Conservation (phyloP, 2,888 invertebrate genomes). For the Eristalis tenax region DNA sequence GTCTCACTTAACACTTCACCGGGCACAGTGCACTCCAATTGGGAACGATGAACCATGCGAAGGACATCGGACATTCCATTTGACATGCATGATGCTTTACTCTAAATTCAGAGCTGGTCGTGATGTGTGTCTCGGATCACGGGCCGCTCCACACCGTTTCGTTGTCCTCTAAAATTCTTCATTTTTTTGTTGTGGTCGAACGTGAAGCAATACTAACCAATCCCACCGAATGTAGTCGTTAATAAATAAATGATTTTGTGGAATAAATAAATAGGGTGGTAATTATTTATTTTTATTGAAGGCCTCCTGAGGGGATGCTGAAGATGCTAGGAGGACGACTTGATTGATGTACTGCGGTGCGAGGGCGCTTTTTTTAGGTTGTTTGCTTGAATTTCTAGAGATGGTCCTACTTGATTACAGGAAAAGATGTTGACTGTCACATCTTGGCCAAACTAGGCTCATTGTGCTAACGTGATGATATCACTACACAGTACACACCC, state of each 20-base stretch:
- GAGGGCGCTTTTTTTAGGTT: no score
- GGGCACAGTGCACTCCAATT: constrained; percentile 8
- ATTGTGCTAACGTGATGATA: no score
- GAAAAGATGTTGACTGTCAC: no score
- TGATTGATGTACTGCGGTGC: no score
- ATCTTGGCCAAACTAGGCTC: no score
- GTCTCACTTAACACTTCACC: neutral
- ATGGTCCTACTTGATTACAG: no score
- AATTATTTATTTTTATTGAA: neutral
- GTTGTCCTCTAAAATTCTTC: constrained; percentile 13
- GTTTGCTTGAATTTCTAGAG: no score
- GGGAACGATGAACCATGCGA: constrained; percentile 5
- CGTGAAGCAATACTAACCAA: constrained; percentile 10
- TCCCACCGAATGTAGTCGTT: constrained; percentile 29
- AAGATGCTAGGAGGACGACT: no score
- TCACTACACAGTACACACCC: no score
- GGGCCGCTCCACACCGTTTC: neutral
- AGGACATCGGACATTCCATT: constrained; percentile 54
- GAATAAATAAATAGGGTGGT: neutral
- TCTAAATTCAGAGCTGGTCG: neutral
- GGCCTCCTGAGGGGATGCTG: no score
- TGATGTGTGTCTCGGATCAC: neutral
- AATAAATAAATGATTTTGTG: neutral
- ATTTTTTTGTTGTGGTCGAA: neutral
- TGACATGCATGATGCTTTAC: neutral